Evolutionary conservation across 2,888 invertebrate species (phyloP), one percentile per base, ranked within the genome.

Genomic region (Achlya flavicornis): DNA sequence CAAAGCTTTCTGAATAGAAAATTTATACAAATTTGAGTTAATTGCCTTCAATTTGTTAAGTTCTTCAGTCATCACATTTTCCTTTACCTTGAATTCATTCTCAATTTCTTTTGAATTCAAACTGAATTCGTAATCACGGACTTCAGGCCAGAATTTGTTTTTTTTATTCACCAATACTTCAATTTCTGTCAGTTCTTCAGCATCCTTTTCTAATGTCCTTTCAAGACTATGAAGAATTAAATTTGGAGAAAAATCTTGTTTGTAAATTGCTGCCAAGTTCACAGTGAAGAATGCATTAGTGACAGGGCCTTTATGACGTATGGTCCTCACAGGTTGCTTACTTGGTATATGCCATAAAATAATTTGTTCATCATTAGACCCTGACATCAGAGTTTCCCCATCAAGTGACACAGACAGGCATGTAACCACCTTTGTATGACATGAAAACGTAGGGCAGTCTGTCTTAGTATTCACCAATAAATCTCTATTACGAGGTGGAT

Each of bases 271-370:
- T 4, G 94, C 92, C 65, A 94, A 94, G 43, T 95, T 95, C 1
- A 95, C 82, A 0, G 95, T 94, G 78, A 97, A 96, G 65, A 94
- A 94, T 1, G 96, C 94, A 88, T 97, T 97, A 0, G 96, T 96
- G 0, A 98, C 91, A 0, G 95, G 85, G n/a, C 97, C 97, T 87
- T 96, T 97, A 73, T 97, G 97, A 57, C 94, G 88, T 71, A 97
- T 92, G 61, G 94, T 95, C 73, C 96, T 95, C 4, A 97, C 85
- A 61, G 97, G 95, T 83, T 98, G 97, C 66, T 95, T 94, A 83
- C 97, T 98, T 7, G 91, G 89, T 64, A 98, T 95, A 75, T 98
- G 96, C 98, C 98, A 98, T 32, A 98, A 81, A 71, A 96, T 95
- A 0, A 98, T 96, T 66, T 94, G 94, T 61, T 95, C 95, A 89